Evolutionary conservation across 1,140 invertebrate species (phyloP).

Genomic region (Pogonomyrmex californicus): DNA sequence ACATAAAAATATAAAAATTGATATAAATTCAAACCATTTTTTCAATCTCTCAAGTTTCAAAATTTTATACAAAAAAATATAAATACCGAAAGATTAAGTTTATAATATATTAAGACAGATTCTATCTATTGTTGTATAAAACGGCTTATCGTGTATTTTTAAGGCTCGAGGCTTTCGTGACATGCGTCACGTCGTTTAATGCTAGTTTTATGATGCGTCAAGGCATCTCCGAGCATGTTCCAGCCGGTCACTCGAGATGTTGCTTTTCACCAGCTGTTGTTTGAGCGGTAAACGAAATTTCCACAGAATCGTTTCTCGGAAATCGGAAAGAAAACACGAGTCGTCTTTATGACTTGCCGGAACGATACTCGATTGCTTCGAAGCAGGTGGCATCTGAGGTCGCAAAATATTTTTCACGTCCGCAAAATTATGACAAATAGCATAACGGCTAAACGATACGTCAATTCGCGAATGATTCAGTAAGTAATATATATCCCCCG

Average conservation of each 20-base stretch:
- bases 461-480: neutral
- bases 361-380: constrained; percentile 16
- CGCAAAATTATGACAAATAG: constrained; percentile 27
- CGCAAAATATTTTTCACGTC: constrained; percentile 7
- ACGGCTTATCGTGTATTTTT: neutral
- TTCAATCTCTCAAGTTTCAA: neutral
- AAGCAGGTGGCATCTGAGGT: constrained; percentile 40
- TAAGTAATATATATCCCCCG: constrained; percentile 10
- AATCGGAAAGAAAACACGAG: constrained; percentile 39
- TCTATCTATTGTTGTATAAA: constrained; percentile 13
- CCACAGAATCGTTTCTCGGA: constrained; percentile 31
- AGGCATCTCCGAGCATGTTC: constrained; percentile 40
- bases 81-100: neutral
- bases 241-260: constrained; percentile 37
- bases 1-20: constrained; percentile 1
- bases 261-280: constrained; percentile 53
- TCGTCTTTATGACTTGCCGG: constrained; percentile 29
- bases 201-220: constrained; percentile 41
- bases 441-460: constrained; percentile 1
- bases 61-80: neutral
- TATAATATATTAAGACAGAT: constrained; percentile 1
- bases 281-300: constrained; percentile 51
- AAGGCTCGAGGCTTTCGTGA: neutral
- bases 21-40: neutral
- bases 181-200: constrained; percentile 33